Conservation (phyloP, 1,140 invertebrate genomes). For the Ptiloglossa arizonensis region DNA sequence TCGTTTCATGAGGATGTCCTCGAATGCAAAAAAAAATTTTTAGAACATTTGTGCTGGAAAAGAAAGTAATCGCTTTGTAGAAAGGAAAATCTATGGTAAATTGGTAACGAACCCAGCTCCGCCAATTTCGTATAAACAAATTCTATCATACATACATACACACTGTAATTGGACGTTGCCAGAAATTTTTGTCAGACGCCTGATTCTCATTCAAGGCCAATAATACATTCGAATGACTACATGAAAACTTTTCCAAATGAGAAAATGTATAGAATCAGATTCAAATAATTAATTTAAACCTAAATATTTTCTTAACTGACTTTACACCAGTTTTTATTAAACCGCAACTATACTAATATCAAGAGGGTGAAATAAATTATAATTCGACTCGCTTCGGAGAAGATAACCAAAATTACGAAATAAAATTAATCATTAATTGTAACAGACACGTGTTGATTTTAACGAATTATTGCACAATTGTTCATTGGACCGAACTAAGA, state of each 20-base stretch:
- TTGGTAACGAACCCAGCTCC: slow-evolving; percentile 25
- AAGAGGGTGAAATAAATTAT: too few species aligned
- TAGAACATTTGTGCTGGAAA: slow-evolving; percentile 28
- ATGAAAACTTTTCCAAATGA: not conserved
- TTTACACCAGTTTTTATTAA: too few species aligned
- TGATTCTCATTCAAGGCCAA: not conserved
- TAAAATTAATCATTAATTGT: too few species aligned
- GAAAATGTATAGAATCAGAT: too few species aligned
- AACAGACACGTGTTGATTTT: too few species aligned
- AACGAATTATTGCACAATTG: too few species aligned
- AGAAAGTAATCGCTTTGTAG: slow-evolving; percentile 30
- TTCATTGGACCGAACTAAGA: too few species aligned
- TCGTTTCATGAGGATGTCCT: not conserved
- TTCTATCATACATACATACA: not conserved
- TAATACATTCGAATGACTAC: not conserved
- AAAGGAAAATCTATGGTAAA: slow-evolving; percentile 34
- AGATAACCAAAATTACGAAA: too few species aligned
- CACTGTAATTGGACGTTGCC: slow-evolving; percentile 13
- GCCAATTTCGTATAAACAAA: not conserved
- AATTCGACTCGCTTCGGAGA: too few species aligned
- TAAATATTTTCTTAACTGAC: too few species aligned
- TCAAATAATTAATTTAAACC: too few species aligned
- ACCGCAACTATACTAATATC: too few species aligned
- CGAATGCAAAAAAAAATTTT: not conserved
- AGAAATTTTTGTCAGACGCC: not conserved